Evolutionary conservation across 2,797 vertebrate genomes (phyloP), one percentile per base, ranked within the genome.

Genomic region (Discoglossus pictus): DNA sequence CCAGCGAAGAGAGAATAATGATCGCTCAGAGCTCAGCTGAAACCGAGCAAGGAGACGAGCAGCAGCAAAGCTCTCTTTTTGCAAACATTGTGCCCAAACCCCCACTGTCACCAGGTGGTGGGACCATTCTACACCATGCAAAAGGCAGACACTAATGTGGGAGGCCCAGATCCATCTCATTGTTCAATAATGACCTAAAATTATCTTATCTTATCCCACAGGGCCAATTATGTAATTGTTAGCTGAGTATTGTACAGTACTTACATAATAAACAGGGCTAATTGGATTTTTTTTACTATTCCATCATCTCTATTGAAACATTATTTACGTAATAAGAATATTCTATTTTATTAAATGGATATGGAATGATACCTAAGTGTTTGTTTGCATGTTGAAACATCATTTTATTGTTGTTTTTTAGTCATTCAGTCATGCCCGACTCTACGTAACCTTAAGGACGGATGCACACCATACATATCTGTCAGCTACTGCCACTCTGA

Each of bases 1-100:
- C 67, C 59, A 63, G 59, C 62, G 67, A 70, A 63, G 59, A 50
- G 67, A 62, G 51, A 62, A 63, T 63, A 63, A 70, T 70, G 59
- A 70, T 50, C 3, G 42, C 51, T 70, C 42, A 54, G 42, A 70
- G 67, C 42, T 42, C 51, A 63, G 44, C 58, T 39, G 51, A 55
- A 69, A 61, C 54, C 38, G 35, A 61, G 18, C 65, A 67, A 35
- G 47, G 47, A 56, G 44, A 20, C 52, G 47, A 51, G 44, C 24
- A 64, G 44, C 58, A 68, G 35, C 23, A 40, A 34, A 27, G 53
- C 63, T 46, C 18, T 21, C 18, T 35, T 13, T 3, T 25, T 17
- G 27, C 7, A 47, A 6, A 34, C 8, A 58, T 2, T 18, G 17
- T 60, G 65, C 53, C 64, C 50, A 36, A 9, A 7, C 23, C 55